Evolutionary conservation across 2,113 vertebrate genomes (phyloP).

Genomic region (Cricetomys ansorgei): DNA sequence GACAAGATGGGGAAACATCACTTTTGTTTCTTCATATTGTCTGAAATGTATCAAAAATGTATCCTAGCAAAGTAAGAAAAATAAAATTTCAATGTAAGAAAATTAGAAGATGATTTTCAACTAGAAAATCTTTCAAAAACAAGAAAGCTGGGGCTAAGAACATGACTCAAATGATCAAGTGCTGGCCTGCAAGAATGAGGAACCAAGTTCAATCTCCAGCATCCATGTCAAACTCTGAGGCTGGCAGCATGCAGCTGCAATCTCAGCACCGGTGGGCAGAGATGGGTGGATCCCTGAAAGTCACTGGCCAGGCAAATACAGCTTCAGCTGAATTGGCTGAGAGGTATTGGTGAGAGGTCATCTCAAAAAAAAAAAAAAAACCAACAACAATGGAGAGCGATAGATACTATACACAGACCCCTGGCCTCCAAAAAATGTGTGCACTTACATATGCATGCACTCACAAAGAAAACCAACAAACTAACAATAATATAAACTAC

Average conservation of each 20-base stretch:
- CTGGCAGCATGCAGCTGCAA: background rate
- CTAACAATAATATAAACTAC: background rate
- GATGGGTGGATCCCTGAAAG: background rate
- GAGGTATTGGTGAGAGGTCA: background rate
- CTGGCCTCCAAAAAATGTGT: background rate
- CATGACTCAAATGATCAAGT: background rate
- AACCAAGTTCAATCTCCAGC: background rate
- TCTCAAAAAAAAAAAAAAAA: background rate
- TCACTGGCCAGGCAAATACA: background rate
- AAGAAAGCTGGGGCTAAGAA: background rate
- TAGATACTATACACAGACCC: background rate
- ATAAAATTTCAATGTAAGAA: background rate
- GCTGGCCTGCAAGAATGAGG: too few species aligned
- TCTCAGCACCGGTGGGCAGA: background rate
- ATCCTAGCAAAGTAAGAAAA: background rate
- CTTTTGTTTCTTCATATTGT: background rate
- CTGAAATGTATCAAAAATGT: slow-evolving; percentile 8
- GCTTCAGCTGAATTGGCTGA: background rate
- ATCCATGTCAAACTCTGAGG: background rate
- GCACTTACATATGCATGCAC: background rate
- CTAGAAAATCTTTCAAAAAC: background rate
- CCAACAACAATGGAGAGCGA: background rate
- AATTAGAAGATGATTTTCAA: slow-evolving; percentile 1
- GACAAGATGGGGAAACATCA: background rate
- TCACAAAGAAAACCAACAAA: background rate